Conservation (phyloP, 2,113 vertebrate species). For the Aythya baeri region DNA sequence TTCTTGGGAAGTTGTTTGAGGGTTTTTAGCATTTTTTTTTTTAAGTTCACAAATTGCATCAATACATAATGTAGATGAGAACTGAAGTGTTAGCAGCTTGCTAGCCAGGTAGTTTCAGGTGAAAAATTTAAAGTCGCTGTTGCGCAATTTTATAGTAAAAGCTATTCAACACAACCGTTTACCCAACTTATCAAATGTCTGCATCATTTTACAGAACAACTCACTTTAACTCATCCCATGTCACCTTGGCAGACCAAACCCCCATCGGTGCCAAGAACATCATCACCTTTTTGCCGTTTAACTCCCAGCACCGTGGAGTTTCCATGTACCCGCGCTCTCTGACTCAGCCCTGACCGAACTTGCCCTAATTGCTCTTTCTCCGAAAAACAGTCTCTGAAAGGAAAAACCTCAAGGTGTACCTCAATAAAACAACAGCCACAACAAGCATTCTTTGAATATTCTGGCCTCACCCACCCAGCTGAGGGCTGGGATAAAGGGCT, state of each 20-base stretch:
- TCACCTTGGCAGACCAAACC: not conserved
- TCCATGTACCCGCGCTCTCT: not conserved
- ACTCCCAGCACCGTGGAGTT: not conserved
- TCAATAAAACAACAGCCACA: not conserved
- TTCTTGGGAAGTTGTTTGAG: not conserved
- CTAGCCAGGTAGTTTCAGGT: not conserved
- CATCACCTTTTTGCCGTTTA: not conserved
- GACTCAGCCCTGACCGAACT: not conserved
- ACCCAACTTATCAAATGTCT: not conserved
- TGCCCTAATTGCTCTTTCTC: not conserved
- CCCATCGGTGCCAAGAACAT: not conserved
- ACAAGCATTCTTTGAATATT: not conserved
- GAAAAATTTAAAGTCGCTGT: not conserved
- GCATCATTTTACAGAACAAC: not conserved
- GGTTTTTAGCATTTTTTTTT: not conserved
- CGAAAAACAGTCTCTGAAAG: not conserved
- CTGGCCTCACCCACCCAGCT: not conserved
- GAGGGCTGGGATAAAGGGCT: not conserved
- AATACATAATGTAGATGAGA: not conserved
- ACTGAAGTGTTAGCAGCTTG: not conserved
- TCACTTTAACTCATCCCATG: not conserved
- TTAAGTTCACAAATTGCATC: not conserved
- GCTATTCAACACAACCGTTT: not conserved
- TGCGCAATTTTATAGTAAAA: not conserved
- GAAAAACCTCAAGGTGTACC: not conserved